Evolutionary conservation across 1,140 invertebrate species (phyloP).

Genomic region (Lepidostoma basale): DNA sequence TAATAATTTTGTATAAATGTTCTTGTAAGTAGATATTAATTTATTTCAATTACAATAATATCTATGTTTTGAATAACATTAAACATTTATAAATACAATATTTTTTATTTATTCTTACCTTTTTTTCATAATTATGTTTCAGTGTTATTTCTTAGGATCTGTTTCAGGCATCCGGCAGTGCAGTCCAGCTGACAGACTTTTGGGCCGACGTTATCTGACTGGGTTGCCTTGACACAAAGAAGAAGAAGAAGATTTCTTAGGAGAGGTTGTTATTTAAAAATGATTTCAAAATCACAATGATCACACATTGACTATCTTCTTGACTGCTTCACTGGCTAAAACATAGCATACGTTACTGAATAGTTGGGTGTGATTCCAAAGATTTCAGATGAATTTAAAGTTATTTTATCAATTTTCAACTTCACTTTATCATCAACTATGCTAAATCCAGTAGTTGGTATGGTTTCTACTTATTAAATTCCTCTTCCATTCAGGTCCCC

Average conservation of each 20-base stretch:
- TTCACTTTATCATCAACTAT: too few species aligned
- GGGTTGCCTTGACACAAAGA: background rate
- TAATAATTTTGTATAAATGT: conserved; percentile 9
- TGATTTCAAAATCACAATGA: too few species aligned
- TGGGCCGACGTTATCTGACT: background rate
- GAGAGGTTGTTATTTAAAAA: too few species aligned
- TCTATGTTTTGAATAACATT: conserved; percentile 20
- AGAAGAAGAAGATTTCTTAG: background rate
- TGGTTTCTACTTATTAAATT: too few species aligned
- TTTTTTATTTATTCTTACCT: background rate
- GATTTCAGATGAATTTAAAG: too few species aligned
- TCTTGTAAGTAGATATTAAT: conserved; percentile 10
- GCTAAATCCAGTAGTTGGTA: too few species aligned
- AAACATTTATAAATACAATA: background rate
- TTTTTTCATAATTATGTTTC: background rate
- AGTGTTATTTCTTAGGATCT: background rate
- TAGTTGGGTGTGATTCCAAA: too few species aligned
- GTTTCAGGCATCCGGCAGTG: background rate
- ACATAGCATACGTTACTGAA: too few species aligned
- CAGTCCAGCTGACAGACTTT: background rate
- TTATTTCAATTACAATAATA: conserved; percentile 15
- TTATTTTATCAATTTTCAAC: too few species aligned
- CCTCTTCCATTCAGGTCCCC: too few species aligned
- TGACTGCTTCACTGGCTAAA: too few species aligned
- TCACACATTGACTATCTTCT: too few species aligned